Conservation (phyloP, 2,113 vertebrate genomes). For the Nanorana parkeri region DNA sequence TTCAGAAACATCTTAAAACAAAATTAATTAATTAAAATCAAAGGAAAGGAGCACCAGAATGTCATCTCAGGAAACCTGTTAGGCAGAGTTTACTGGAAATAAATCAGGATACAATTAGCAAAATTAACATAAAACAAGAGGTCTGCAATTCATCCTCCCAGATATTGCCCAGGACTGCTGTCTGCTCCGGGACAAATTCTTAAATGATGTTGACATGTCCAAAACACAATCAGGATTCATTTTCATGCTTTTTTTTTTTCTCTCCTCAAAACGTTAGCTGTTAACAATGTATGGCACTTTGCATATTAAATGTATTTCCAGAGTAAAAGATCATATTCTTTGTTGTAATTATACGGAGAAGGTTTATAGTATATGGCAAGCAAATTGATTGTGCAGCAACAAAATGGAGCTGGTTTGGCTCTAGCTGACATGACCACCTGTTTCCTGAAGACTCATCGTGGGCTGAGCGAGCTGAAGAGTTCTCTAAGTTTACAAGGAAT, state of each 20-base stretch:
- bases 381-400: neutral
- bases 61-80: conserved; percentile 55
- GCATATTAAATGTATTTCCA: neutral
- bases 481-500: neutral
- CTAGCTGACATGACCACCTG: conserved; percentile 2
- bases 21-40: conserved; percentile 47
- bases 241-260: conserved; percentile 38
- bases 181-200: conserved; percentile 22
- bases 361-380: neutral
- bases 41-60: conserved; percentile 33
- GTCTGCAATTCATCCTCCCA: conserved; percentile 30
- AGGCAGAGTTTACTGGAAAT: conserved; percentile 43
- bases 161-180: conserved; percentile 41
- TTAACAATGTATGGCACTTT: conserved; percentile 3
- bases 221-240: conserved; percentile 57
- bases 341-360: neutral
- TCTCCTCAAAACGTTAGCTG: neutral
- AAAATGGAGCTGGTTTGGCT: neutral
- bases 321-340: conserved; percentile 13
- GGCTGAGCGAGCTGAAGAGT: neutral
- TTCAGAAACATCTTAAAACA: conserved; percentile 20
- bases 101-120: conserved; percentile 54
- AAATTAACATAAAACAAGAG: conserved; percentile 52
- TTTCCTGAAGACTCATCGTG: neutral
- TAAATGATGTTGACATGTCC: conserved; percentile 54